Conservation (phyloP, 2,888 invertebrate species). For the Macaria liturata region DNA sequence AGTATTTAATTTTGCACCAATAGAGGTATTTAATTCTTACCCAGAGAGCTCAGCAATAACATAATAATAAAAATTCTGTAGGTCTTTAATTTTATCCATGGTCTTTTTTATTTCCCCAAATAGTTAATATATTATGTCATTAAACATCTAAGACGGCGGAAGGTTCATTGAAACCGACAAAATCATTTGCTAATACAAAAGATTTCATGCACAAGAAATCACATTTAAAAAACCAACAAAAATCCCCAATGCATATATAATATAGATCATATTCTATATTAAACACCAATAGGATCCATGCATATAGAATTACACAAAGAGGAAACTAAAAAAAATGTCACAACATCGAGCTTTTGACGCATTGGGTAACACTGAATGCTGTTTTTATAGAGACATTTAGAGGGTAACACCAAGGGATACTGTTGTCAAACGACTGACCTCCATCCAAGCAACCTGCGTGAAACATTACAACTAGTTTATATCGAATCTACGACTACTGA, state of each 20-base stretch:
- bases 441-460: slow-evolving; percentile 85
- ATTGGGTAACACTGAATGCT: slow-evolving; percentile 32
- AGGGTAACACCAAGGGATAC: slow-evolving; percentile 54
- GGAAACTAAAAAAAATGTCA: slow-evolving; percentile 11
- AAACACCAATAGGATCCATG: slow-evolving; percentile 14
- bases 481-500: slow-evolving; percentile 25
- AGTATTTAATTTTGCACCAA: no score
- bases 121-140: no score
- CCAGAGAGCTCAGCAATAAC: no score
- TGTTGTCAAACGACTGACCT: slow-evolving; percentile 78
- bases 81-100: no score
- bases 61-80: no score
- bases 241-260: slow-evolving; percentile 4
- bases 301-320: slow-evolving; percentile 10
- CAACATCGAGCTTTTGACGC: slow-evolving; percentile 15
- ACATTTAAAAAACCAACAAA: slow-evolving; percentile 6
- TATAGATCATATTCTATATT: not conserved
- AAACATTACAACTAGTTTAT: slow-evolving; percentile 58
- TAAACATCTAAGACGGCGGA: no score
- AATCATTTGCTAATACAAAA: not conserved
- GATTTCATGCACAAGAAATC: slow-evolving; percentile 4
- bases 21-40: no score
- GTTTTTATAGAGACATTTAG: slow-evolving; percentile 41
- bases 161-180: not conserved
- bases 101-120: no score